Base-by-base conservation (phyloP, 1,140 invertebrate species). In the Andricus grossulariae region DNA sequence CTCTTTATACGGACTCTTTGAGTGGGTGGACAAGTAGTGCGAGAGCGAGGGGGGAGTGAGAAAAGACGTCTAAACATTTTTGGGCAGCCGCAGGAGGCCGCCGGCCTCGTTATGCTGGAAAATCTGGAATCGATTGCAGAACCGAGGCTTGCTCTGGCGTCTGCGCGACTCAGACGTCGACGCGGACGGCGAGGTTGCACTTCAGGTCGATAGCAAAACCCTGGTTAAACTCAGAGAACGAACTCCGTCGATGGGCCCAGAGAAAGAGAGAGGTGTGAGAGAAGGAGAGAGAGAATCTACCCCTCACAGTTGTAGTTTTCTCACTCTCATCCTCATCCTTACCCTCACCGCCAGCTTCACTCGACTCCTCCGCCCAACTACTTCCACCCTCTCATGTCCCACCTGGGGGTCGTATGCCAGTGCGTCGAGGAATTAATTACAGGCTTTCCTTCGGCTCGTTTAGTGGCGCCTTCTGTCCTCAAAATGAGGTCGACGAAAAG, bases 91-190 rank as follows among this genome's bases (percentile, higher is more conserved):
- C 79, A 81, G 83, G 80, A 81, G 80, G 83, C 81, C 84, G 88
- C 87, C 88, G 85, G 87, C 87, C 85, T 88, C 86, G 86, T 89
- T 88, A 88, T 87, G 86, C 85, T 88, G 84, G 86, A 88, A 88
- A 90, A 89, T 90, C 86, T 87, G 86, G 87, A 88, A 88, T 89
- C 86, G 87, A 89, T 90, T 87, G 86, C 80, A 84, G 82, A 87
- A 87, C 80, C 77, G 71, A 78, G 83, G 81, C 75, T 76, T 78
- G 84, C 78, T 76, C 82, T 78, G 83, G 87, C 86, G 87, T 87
- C 85, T 88, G 87, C 88, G 88, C 88, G 87, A 85, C 84, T 85
- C 85, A 85, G 83, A 86, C 82, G 86, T 87, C 86, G 84, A 88
- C 87, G 84, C 88, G 87, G 87, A 89, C 87, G 86, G 85, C 84